Conservation (phyloP, 2,888 invertebrate species). For the Tortrix viridana region DNA sequence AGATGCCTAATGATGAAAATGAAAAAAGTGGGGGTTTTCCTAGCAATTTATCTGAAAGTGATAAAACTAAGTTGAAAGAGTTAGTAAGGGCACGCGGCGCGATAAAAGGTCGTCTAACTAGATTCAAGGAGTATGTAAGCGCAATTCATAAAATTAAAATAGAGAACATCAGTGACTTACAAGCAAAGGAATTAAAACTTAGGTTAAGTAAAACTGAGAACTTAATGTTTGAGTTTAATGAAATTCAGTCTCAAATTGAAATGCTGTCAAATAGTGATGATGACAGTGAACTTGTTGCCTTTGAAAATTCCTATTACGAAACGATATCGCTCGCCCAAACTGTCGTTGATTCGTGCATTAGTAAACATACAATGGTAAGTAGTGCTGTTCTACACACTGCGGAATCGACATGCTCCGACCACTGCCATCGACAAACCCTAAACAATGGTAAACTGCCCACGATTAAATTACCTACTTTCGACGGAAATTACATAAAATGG, state of each 20-base stretch:
- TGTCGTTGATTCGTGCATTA: background rate
- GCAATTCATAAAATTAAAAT: constrained; percentile 4
- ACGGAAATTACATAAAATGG: constrained; percentile 9
- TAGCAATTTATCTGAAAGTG: background rate
- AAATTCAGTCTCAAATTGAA: constrained; percentile 20
- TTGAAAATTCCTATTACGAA: constrained; percentile 14
- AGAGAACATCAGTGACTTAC: constrained; percentile 1
- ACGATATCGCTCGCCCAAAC: constrained; percentile 3
- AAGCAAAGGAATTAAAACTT: constrained; percentile 21
- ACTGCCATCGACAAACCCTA: background rate
- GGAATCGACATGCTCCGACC: background rate
- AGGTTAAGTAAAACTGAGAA: constrained; percentile 11
- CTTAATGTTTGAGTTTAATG: constrained; percentile 25
- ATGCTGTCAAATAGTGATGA: constrained; percentile 14
- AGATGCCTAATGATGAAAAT: constrained; percentile 2
- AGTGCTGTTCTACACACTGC: background rate
- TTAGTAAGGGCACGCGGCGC: too few relatives aligned
- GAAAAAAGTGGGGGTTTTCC: background rate
- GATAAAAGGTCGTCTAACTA: too few relatives aligned
- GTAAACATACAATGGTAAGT: background rate
- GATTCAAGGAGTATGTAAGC: too few relatives aligned
- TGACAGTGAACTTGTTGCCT: constrained; percentile 6
- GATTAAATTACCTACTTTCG: constrained; percentile 8
- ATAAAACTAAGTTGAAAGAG: constrained; percentile 2
- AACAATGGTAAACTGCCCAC: constrained; percentile 8